These are phyloP conservation scores for Druceiella hillmani DNA, from an alignment of 2,888 invertebrate species.

Conservation along the genomic window DNA sequence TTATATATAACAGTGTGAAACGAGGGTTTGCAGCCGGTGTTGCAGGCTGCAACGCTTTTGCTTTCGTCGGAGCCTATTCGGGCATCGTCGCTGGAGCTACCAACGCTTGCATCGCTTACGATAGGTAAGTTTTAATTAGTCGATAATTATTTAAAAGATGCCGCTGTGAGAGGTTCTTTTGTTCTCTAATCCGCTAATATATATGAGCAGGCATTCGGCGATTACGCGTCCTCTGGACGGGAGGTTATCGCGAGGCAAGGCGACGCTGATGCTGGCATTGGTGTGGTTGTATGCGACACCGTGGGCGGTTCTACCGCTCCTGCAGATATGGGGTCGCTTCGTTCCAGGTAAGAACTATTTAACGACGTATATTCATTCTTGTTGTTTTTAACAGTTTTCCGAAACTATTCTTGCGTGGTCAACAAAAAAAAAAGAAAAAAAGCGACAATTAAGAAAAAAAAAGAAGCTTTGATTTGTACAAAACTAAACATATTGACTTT, in stretches of 20 bases:
- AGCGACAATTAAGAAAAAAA: too few species aligned
- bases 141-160: neutral
- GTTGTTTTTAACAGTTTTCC: too few species aligned
- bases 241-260: conserved; percentile 74
- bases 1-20: conserved; percentile 79
- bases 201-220: conserved; percentile 50
- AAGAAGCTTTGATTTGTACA: too few species aligned
- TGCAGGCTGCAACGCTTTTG: conserved; percentile 72
- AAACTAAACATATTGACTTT: too few species aligned
- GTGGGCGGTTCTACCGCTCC: conserved; percentile 72
- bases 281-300: conserved; percentile 78
- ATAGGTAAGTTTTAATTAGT: conserved; percentile 47
- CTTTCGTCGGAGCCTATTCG: conserved; percentile 67
- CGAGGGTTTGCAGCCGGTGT: conserved; percentile 71
- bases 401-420: too few species aligned
- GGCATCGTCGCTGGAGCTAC: conserved; percentile 77
- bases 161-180: neutral
- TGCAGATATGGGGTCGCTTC: conserved; percentile 82
- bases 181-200: neutral
- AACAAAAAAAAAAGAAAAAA: too few species aligned
- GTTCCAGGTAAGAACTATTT: conserved; percentile 59
- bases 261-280: conserved; percentile 64
- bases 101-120: conserved; percentile 82
- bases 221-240: conserved; percentile 82
- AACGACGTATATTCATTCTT: too few species aligned